A percentile compares a stretch with the other conserved stretches of the same genome.
phyloP scores from a whole-genome alignment of 2,113 vertebrate genomes.

The Oreochromis spilurus region DNA sequence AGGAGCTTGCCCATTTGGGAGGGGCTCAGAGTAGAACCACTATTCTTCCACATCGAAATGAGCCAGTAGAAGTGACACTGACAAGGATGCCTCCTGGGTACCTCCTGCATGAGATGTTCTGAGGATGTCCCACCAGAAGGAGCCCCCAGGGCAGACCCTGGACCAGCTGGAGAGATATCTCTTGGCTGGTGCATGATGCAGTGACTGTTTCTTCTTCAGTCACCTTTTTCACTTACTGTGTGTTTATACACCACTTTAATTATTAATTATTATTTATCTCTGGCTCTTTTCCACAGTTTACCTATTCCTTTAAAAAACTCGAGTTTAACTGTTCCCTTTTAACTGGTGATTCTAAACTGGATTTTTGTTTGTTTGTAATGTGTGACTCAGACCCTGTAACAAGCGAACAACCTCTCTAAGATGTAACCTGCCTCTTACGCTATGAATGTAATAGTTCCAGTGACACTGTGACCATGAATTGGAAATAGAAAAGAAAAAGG shows the following conservation, averaged over 20 bases:
- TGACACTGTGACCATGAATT: background rate
- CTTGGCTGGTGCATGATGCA: background rate
- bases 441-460: background rate
- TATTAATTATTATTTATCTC: background rate
- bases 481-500: background rate
- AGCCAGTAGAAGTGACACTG: background rate
- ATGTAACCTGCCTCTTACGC: background rate
- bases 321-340: background rate
- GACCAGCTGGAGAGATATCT: background rate
- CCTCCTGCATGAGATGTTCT: background rate
- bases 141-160: background rate
- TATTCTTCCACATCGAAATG: background rate
- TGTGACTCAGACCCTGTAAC: background rate
- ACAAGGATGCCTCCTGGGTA: background rate
- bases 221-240: background rate
- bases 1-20: background rate
- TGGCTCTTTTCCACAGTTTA: background rate
- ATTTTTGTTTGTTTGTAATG: background rate
- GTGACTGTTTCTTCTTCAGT: background rate
- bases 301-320: background rate
- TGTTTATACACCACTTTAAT: background rate
- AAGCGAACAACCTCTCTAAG: background rate
- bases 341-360: background rate
- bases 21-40: background rate
- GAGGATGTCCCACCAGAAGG: background rate